Evolutionary conservation across 2,797 vertebrate species (phyloP), one percentile per base, ranked within the genome.

Genomic region (Siniperca undulata): DNA sequence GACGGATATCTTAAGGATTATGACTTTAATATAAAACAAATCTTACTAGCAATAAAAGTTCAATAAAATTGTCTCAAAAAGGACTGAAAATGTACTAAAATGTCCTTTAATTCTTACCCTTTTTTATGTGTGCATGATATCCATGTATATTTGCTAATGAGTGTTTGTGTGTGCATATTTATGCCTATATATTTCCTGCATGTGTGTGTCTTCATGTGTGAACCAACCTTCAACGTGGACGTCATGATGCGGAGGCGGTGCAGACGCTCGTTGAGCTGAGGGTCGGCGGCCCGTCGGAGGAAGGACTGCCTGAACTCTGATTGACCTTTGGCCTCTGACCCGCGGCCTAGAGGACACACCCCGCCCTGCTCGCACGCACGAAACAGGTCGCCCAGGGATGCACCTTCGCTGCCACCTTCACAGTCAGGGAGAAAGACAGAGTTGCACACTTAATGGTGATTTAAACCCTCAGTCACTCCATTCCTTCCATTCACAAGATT

Each of bases 241-340:
- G 97, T 97, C 89, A 99, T 97, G 92, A 99, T 98, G 94, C 98
- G 96, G 79, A 99, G 97, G 90, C 96, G 97, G 92, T 99, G 98
- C 83, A 99, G 96, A 60, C 97, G 97, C 78, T 99, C 98, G 93
- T 99, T 99, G 94, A 99, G 97, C 95, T 97, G 96, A 83, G 98
- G 98, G 95, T 99, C 97, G 11, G 96, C 97, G 88, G 97, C 97
- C 89, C 98, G 97, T 79, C 96, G 96, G 90, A 99, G 95, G 93
- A 99, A 99, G 80, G 96, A 97, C 91, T 97, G 96, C 93, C 97
- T 97, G 95, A 97, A 99, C 88, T 99, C 97, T 75, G 93, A 85
- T 52, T 94, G 93, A 50, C 83, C 92, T 74, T 88, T 94, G 79
- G 48, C 77, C 58, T 94, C 93, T 0, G 92, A 69, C 7, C 46